These are phyloP conservation scores for Pollimyrus isidori DNA, from an alignment of 2,113 vertebrate genomes.

Conservation along the genomic window DNA sequence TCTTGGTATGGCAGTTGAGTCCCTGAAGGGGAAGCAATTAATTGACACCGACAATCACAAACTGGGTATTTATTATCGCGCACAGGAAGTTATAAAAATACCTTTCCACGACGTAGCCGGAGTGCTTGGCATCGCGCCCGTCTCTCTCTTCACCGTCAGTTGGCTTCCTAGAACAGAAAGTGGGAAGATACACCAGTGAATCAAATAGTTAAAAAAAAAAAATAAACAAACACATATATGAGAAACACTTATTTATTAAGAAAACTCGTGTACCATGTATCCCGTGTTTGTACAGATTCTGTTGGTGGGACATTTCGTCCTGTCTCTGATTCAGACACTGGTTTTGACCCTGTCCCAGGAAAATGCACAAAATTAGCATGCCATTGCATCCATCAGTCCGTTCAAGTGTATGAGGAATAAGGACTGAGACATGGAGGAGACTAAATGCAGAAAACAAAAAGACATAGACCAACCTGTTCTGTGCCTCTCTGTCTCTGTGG, in stretches of 20 bases:
- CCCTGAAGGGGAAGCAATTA: not conserved
- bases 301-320: constrained; percentile 2
- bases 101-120: not conserved
- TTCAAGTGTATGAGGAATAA: not conserved
- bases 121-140: not conserved
- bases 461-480: not conserved
- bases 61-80: not conserved
- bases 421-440: not conserved
- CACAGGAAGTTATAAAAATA: not conserved
- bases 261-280: not conserved
- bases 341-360: not conserved
- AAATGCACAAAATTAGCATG: constrained; percentile 4
- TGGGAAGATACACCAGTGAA: not conserved
- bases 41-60: not conserved
- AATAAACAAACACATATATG: not conserved
- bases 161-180: not conserved
- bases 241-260: not conserved
- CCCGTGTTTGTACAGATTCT: not conserved
- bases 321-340: not conserved
- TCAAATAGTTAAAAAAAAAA: too few relatives aligned
- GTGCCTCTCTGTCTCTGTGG: constrained; percentile 4
- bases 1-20: constrained; percentile 25
- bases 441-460: not conserved
- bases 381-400: not conserved
- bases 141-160: not conserved